A percentile compares a stretch with the other conserved stretches of the same genome.
Conservation (phyloP, 2,888 invertebrate genomes). For the Corythucha ciliata region DNA sequence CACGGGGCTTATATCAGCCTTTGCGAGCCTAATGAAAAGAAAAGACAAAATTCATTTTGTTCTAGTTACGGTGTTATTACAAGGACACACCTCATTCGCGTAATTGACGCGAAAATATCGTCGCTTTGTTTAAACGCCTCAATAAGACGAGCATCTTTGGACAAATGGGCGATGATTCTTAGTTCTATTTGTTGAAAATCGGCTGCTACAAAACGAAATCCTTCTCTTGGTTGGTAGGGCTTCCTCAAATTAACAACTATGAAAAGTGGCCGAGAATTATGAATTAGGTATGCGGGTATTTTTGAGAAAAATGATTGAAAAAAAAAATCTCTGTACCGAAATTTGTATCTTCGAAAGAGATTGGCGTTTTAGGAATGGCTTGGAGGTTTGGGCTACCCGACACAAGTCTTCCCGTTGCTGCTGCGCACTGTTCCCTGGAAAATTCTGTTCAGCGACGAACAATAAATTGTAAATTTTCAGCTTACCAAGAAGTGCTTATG, state of each 20-base stretch:
- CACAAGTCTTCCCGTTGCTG: constrained; percentile 46
- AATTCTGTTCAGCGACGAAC: not conserved
- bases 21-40: constrained; percentile 41
- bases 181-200: constrained; percentile 49
- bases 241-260: no score
- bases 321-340: no score
- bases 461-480: not conserved
- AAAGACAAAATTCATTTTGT: not conserved
- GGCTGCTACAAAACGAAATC: constrained; percentile 42
- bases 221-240: constrained; percentile 41
- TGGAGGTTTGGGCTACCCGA: constrained; percentile 47
- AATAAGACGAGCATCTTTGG: constrained; percentile 41
- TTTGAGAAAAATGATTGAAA: no score
- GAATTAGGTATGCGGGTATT: no score
- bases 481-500: constrained; percentile 44
- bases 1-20: constrained; percentile 36
- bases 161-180: constrained; percentile 45
- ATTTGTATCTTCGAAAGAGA: no score
- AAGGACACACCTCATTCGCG: constrained; percentile 41
- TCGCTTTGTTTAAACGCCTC: constrained; percentile 37
- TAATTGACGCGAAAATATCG: constrained; percentile 44
- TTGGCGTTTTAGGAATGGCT: constrained; percentile 47
- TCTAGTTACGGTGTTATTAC: not conserved
- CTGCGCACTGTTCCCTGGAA: constrained; percentile 45
- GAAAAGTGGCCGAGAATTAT: no score